Evolutionary conservation across 2,888 invertebrate genomes (phyloP).

Genomic region (Agapostemon virescens): DNA sequence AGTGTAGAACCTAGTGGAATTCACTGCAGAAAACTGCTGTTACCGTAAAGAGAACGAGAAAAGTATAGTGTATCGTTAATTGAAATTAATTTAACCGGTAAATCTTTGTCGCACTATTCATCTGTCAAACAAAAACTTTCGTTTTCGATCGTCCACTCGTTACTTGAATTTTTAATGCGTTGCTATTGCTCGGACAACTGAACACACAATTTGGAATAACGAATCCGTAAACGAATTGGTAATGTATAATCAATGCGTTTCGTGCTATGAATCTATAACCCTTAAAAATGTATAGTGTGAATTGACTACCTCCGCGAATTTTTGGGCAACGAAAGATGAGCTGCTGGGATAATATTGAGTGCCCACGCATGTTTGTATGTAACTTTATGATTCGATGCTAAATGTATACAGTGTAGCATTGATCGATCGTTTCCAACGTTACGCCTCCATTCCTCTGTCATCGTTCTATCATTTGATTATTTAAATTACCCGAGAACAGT

Average conservation of each 20-base stretch:
- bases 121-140: neutral
- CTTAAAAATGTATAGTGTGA: constrained; percentile 77
- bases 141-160: neutral
- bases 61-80: too few relatives aligned
- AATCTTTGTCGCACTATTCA: neutral
- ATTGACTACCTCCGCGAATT: constrained; percentile 78
- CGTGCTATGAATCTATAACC: constrained; percentile 45
- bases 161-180: neutral
- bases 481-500: neutral
- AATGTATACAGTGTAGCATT: constrained; percentile 5
- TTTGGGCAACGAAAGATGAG: constrained; percentile 65
- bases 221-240: constrained; percentile 50
- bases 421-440: constrained; percentile 32
- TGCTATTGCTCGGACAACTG: neutral
- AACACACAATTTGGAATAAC: neutral
- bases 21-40: neutral
- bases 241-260: constrained; percentile 53
- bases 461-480: neutral
- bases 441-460: neutral
- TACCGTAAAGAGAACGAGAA: neutral
- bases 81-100: neutral
- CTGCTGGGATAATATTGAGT: constrained; percentile 47
- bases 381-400: constrained; percentile 22
- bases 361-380: constrained; percentile 10
- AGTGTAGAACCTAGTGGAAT: neutral